phyloP scores from a whole-genome alignment of 2,113 vertebrate species.

The Pelecanus crispus region DNA sequence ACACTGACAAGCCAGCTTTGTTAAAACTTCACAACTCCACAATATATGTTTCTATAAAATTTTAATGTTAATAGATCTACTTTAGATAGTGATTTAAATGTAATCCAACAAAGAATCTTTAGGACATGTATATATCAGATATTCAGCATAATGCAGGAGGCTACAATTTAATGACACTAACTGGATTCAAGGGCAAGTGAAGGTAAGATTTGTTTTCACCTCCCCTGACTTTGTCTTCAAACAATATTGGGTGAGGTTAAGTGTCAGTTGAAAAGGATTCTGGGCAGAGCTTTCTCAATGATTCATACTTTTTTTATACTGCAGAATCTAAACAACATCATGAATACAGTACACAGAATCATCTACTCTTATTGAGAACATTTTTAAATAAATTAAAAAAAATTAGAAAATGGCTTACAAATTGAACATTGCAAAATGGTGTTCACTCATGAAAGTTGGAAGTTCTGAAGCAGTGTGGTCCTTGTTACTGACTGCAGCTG shows the following conservation, averaged over 20 bases:
- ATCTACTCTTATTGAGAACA: background rate
- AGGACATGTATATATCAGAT: background rate
- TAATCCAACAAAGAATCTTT: background rate
- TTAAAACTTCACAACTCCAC: background rate
- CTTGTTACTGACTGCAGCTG: background rate
- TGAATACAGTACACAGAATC: background rate
- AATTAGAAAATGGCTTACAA: background rate
- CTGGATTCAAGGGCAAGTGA: background rate
- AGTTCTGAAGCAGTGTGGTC: background rate
- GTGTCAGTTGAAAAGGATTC: background rate
- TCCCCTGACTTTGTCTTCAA: background rate
- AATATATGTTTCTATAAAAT: slow-evolving; percentile 7
- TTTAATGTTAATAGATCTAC: background rate
- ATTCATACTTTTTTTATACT: background rate
- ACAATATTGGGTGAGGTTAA: background rate
- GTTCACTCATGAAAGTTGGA: background rate
- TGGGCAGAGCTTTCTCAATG: background rate
- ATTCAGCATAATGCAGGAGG: background rate
- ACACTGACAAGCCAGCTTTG: background rate
- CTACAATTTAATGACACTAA: background rate
- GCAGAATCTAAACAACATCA: background rate
- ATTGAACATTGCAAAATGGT: background rate
- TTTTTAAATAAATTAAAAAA: too few relatives aligned
- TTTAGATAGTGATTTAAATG: slow-evolving; percentile 4
- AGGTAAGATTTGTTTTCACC: background rate